Conservation (phyloP, 2,888 invertebrate species). For the Caenorhabditis uteleia region DNA sequence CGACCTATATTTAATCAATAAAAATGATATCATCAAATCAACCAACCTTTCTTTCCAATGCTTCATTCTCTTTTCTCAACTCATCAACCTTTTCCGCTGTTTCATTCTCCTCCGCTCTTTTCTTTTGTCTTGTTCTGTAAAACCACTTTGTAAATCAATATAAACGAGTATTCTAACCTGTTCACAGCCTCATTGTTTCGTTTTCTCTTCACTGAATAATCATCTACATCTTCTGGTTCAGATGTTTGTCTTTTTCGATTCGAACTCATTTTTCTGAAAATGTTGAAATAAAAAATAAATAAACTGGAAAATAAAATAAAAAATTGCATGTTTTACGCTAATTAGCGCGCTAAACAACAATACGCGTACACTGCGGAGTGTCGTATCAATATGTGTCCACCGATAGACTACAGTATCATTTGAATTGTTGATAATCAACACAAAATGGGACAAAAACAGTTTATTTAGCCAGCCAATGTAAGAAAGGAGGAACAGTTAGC, state of each 20-base stretch:
- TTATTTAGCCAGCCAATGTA: slow-evolving; percentile 66
- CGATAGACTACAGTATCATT: background rate
- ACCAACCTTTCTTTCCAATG: slow-evolving; percentile 62
- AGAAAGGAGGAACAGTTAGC: slow-evolving; percentile 66
- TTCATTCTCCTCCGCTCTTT: slow-evolving; percentile 65
- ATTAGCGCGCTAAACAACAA: no score
- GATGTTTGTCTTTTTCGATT: slow-evolving; percentile 23
- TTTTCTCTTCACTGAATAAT: slow-evolving; percentile 62
- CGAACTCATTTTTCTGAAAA: slow-evolving; percentile 14
- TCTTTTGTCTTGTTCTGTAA: slow-evolving; percentile 65
- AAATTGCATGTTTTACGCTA: slow-evolving; percentile 8
- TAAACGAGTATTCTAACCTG: slow-evolving; percentile 38
- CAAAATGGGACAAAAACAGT: background rate
- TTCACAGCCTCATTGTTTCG: slow-evolving; percentile 69
- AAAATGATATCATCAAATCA: no score
- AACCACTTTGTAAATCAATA: no score
- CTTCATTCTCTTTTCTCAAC: slow-evolving; percentile 64
- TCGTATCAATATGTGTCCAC: slow-evolving; percentile 3
- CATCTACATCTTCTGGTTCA: slow-evolving; percentile 42
- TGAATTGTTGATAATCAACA: background rate
- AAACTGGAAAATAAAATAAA: slow-evolving; percentile 3
- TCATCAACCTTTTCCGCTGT: slow-evolving; percentile 63
- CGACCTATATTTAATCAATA: no score
- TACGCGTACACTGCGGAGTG: slow-evolving; percentile 10
- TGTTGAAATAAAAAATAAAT: background rate